Evolutionary conservation across 1,140 invertebrate genomes (phyloP).

Genomic region (Zophobas morio): DNA sequence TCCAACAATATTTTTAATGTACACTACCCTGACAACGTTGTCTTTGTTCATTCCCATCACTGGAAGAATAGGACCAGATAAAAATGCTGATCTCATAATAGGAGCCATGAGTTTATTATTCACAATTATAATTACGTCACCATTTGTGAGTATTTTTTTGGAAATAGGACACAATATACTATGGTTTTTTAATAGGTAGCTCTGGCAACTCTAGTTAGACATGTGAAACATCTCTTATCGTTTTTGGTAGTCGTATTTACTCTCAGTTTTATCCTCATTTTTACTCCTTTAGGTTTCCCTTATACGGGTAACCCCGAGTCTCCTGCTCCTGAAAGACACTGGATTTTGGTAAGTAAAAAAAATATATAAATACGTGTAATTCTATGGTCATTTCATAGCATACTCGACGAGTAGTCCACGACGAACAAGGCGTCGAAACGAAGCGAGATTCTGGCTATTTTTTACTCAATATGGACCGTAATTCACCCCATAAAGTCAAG

Average conservation of each 20-base stretch:
- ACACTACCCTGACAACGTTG: slow-evolving; percentile 57
- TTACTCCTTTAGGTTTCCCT: slow-evolving; percentile 71
- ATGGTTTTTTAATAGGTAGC: slow-evolving; percentile 54
- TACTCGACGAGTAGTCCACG: slow-evolving; percentile 69
- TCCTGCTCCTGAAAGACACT: slow-evolving; percentile 68
- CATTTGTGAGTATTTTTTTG: slow-evolving; percentile 63
- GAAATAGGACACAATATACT: background rate
- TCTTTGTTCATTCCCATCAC: slow-evolving; percentile 76
- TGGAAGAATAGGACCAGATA: slow-evolving; percentile 74
- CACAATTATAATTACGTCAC: slow-evolving; percentile 65
- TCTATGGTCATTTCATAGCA: slow-evolving; percentile 68
- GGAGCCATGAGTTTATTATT: slow-evolving; percentile 64
- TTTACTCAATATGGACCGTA: slow-evolving; percentile 72
- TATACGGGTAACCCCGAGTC: slow-evolving; percentile 66
- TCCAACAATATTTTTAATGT: slow-evolving; percentile 65
- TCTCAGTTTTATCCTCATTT: slow-evolving; percentile 59
- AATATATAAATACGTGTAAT: slow-evolving; percentile 37
- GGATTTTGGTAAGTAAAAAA: slow-evolving; percentile 65
- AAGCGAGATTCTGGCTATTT: slow-evolving; percentile 73
- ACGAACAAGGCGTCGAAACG: slow-evolving; percentile 63
- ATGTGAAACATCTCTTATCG: slow-evolving; percentile 55
- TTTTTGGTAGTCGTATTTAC: slow-evolving; percentile 57
- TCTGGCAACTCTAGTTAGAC: slow-evolving; percentile 57
- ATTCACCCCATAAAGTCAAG: slow-evolving; percentile 66
- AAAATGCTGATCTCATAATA: slow-evolving; percentile 75